These are phyloP conservation scores for Abrostola triplasia DNA, from an alignment of 2,888 invertebrate genomes.

Conservation along the genomic window DNA sequence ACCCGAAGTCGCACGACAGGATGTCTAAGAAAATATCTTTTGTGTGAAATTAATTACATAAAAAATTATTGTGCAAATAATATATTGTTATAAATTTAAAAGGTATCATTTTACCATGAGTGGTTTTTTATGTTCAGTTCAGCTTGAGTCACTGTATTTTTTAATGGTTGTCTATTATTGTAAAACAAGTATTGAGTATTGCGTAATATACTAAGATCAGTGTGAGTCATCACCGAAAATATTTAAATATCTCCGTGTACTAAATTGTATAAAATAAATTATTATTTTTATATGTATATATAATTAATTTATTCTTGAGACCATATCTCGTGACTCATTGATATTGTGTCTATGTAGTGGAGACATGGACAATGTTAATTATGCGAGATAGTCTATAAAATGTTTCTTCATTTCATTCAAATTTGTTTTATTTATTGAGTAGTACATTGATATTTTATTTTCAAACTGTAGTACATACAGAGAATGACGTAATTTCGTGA, in stretches of 20 bases:
- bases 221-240: constrained; percentile 81
- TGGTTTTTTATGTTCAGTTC: constrained; percentile 59
- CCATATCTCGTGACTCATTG: constrained; percentile 59
- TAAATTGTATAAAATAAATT: constrained; percentile 59
- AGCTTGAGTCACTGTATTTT: constrained; percentile 76
- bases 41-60: background rate
- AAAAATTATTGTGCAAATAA: background rate
- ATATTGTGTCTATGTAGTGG: constrained; percentile 32
- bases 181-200: constrained; percentile 81
- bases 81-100: constrained; percentile 4
- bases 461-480: background rate
- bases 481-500: background rate
- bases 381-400: constrained; percentile 5
- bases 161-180: constrained; percentile 74
- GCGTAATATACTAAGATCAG: constrained; percentile 75
- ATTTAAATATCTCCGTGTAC: constrained; percentile 64
- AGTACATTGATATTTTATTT: background rate
- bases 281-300: constrained; percentile 54
- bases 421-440: too few species aligned
- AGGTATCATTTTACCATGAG: constrained; percentile 40
- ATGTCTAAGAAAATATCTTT: background rate
- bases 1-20: background rate
- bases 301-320: constrained; percentile 57
- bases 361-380: constrained; percentile 19
- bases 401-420: too few species aligned